Evolutionary conservation across 2,888 invertebrate species (phyloP).

Genomic region (Brachyptera putata): DNA sequence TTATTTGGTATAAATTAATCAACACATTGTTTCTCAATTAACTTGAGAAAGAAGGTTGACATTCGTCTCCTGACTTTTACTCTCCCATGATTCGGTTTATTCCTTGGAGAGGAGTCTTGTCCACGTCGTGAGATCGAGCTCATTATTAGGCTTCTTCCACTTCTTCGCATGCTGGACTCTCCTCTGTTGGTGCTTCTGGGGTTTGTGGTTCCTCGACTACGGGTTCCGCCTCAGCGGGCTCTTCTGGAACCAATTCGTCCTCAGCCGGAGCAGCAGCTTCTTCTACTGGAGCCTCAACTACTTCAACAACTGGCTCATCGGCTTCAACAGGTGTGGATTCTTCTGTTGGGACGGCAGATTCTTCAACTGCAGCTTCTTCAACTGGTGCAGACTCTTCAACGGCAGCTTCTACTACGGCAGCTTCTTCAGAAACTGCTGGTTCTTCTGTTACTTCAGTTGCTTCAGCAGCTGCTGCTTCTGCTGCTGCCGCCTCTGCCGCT

Average conservation of each 20-base stretch:
- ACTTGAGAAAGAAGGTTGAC: too few species aligned
- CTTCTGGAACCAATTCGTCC: too few species aligned
- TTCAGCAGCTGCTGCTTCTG: background rate
- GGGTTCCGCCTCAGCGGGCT: too few species aligned
- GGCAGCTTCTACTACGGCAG: background rate
- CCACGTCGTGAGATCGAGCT: too few species aligned
- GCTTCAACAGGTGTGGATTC: constrained; percentile 3
- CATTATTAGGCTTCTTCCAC: background rate
- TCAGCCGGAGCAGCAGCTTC: background rate
- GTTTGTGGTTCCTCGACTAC: constrained; percentile 12
- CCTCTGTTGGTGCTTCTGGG: background rate
- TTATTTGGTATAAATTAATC: too few species aligned
- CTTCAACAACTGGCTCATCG: background rate
- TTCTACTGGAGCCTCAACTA: background rate
- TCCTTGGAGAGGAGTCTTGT: too few species aligned
- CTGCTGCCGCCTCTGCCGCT: background rate
- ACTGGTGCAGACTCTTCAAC: background rate
- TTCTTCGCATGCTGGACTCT: background rate
- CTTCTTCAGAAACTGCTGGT: background rate
- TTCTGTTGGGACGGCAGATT: background rate
- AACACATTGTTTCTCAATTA: too few species aligned
- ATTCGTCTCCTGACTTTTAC: too few species aligned
- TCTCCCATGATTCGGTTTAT: too few species aligned
- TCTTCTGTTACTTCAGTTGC: background rate
- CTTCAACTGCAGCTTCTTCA: background rate